A percentile compares a stretch with the other conserved stretches of the same genome.
phyloP scores from a whole-genome alignment of 2,888 invertebrate genomes.

The Drosophila limbata region DNA sequence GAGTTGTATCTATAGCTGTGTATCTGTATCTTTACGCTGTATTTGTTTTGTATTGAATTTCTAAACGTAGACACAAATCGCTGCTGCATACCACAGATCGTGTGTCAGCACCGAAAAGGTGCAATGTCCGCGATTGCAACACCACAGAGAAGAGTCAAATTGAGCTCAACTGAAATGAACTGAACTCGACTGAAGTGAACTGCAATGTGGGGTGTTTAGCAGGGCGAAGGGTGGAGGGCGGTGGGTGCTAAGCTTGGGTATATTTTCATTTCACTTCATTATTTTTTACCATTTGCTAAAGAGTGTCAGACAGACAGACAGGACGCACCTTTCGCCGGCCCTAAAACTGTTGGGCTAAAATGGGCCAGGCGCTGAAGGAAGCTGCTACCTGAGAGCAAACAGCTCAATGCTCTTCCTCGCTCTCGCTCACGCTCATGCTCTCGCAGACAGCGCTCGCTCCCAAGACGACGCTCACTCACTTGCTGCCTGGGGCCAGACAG shows the following conservation, averaged over 20 bases:
- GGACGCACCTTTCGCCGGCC: conserved; percentile 52
- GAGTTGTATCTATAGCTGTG: conserved; percentile 6
- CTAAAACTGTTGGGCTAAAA: conserved; percentile 51
- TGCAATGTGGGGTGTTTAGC: neutral
- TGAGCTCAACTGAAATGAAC: conserved; percentile 20
- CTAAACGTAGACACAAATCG: conserved; percentile 81
- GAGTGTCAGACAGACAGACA: conserved; percentile 15
- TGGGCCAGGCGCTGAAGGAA: conserved; percentile 62
- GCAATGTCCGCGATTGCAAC: conserved; percentile 81
- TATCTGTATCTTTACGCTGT: conserved; percentile 28
- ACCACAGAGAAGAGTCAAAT: conserved; percentile 31
- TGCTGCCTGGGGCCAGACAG: conserved; percentile 26
- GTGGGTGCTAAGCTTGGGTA: conserved; percentile 28
- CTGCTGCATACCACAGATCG: conserved; percentile 77
- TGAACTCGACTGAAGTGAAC: conserved; percentile 16
- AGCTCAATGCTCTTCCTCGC: conserved; percentile 27
- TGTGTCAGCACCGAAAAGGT: conserved; percentile 75
- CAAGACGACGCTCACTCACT: neutral
- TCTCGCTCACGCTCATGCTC: conserved; percentile 2
- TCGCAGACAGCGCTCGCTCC: neutral
- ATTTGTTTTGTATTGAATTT: conserved; percentile 66
- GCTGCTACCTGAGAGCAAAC: conserved; percentile 49
- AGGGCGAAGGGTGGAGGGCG: neutral
- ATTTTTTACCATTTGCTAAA: neutral
- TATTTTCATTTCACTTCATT: neutral